phyloP scores from a whole-genome alignment of 2,797 vertebrate genomes.

The Gymnothorax javanicus region DNA sequence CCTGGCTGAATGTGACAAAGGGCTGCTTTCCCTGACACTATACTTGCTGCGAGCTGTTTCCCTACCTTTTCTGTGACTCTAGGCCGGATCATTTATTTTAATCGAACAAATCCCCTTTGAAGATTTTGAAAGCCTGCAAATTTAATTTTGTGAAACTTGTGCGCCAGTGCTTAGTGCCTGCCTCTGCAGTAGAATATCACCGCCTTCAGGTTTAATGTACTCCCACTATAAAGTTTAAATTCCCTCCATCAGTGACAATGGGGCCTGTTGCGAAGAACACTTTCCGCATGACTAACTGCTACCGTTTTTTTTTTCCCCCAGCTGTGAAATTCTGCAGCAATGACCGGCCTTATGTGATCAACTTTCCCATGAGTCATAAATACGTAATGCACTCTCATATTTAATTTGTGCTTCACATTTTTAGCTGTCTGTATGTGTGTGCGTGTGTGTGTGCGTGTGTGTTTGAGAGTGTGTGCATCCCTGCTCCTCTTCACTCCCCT shows the following conservation, averaged over 20 bases:
- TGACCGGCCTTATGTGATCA: not conserved
- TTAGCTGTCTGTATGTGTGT: not conserved
- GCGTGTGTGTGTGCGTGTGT: too few species aligned
- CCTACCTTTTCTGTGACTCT: too few species aligned
- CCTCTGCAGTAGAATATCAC: not conserved
- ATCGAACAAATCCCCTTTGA: not conserved
- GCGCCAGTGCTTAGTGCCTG: not conserved
- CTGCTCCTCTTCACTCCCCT: not conserved
- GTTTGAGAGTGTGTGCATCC: not conserved
- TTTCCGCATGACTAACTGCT: not conserved
- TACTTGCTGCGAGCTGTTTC: too few species aligned
- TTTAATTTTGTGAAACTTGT: not conserved
- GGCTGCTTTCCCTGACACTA: too few species aligned
- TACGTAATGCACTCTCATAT: constrained; percentile 20
- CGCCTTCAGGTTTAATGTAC: not conserved
- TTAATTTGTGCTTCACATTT: constrained; percentile 6
- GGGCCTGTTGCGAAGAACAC: not conserved
- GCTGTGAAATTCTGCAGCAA: not conserved
- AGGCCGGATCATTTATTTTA: too few species aligned
- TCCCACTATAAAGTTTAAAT: not conserved
- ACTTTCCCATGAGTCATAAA: constrained; percentile 2
- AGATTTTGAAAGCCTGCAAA: not conserved
- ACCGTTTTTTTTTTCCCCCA: not conserved
- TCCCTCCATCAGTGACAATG: not conserved
- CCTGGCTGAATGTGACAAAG: too few species aligned